phyloP scores from a whole-genome alignment of 92 coral and sea anemone genomes.

The Zoanthus solanderi region DNA sequence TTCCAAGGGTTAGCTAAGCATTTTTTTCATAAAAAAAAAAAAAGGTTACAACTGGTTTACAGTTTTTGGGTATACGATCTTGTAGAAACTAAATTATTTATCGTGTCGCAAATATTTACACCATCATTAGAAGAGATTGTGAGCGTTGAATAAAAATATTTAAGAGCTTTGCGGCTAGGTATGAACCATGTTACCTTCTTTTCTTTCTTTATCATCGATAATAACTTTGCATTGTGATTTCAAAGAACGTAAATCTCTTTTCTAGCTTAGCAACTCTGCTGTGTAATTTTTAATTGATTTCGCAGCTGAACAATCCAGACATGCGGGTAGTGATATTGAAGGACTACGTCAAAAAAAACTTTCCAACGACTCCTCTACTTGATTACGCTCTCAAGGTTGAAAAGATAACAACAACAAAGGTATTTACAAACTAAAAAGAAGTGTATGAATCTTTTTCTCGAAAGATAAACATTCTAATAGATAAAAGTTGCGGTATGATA shows the following conservation, averaged over 20 bases:
- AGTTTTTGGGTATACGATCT: no score
- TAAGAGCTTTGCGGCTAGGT: no score
- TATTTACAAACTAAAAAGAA: slow-evolving; percentile 14
- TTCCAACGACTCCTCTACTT: slow-evolving; percentile 81
- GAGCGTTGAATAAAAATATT: no score
- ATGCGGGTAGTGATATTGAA: slow-evolving; percentile 92
- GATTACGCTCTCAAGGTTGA: slow-evolving; percentile 95
- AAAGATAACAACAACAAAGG: slow-evolving; percentile 97
- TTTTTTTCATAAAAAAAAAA: no score
- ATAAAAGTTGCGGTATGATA: neutral
- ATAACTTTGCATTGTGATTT: neutral
- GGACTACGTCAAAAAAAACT: slow-evolving; percentile 89
- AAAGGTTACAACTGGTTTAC: no score
- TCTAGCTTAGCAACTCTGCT: neutral
- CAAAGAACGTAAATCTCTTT: neutral
- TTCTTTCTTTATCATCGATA: no score
- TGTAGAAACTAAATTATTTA: no score
- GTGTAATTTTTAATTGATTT: neutral
- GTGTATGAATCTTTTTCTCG: no score
- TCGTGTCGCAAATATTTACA: no score
- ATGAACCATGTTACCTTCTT: no score
- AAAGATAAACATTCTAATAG: neutral
- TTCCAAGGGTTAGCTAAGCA: no score
- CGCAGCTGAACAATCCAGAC: slow-evolving; percentile 95
- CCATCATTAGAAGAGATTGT: no score